Conservation (phyloP, 2,888 invertebrate species). For the Enchytraeus crypticus region DNA sequence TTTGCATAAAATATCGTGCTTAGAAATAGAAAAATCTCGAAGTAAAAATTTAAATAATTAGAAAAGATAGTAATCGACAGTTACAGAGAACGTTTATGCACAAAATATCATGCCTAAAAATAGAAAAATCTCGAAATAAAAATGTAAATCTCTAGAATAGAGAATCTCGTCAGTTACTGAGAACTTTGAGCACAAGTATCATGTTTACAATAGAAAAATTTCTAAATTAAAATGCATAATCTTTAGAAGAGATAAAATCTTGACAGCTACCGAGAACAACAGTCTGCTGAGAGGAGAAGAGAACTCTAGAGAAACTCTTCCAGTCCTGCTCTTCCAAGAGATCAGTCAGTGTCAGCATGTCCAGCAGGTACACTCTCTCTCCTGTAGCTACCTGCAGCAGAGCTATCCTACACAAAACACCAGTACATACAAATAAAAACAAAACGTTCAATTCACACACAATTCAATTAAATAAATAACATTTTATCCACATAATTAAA, state of each 20-base stretch:
- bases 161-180: not conserved
- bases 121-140: too few species aligned
- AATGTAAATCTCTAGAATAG: too few species aligned
- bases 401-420: constrained; percentile 37
- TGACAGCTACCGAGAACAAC: constrained; percentile 54
- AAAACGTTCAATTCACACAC: not conserved
- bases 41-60: too few species aligned
- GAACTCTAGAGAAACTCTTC: constrained; percentile 28
- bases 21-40: too few species aligned
- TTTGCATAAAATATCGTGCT: too few species aligned
- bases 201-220: too few species aligned
- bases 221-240: too few species aligned
- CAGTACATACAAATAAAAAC: not conserved
- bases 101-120: too few species aligned
- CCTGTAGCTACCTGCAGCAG: constrained; percentile 69
- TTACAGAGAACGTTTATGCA: too few species aligned
- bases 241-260: not conserved
- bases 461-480: too few species aligned
- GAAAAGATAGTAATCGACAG: too few species aligned
- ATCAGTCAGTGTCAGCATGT: constrained; percentile 60
- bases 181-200: not conserved
- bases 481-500: too few species aligned
- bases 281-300: constrained; percentile 56
- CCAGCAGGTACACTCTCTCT: constrained; percentile 66
- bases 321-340: constrained; percentile 34